Conservation (phyloP, 2,888 invertebrate genomes). For the Plagiodera versicolora region DNA sequence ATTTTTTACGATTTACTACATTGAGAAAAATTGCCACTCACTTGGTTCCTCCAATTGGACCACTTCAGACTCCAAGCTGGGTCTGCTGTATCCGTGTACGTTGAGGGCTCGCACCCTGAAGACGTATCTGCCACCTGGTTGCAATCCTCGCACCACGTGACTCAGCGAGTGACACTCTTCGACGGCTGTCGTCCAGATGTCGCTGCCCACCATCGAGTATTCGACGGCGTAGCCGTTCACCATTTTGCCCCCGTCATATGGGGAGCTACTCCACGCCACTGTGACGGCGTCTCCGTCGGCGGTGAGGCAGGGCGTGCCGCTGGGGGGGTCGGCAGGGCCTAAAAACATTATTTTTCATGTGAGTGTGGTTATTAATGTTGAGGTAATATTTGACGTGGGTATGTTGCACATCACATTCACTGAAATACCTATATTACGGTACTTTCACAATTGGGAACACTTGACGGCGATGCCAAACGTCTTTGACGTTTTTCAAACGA, state of each 20-base stretch:
- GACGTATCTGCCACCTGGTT: constrained; percentile 65
- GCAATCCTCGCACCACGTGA: constrained; percentile 63
- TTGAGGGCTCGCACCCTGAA: constrained; percentile 78
- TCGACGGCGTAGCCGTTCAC: constrained; percentile 76
- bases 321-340: constrained; percentile 77
- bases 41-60: constrained; percentile 54
- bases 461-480: too few species aligned
- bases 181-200: constrained; percentile 60
- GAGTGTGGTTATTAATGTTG: too few species aligned
- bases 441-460: too few species aligned
- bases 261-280: constrained; percentile 78
- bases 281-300: constrained; percentile 59
- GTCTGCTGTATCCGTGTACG: constrained; percentile 71
- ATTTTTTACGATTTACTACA: too few species aligned
- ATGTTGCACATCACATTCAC: too few species aligned
- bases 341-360: too few species aligned
- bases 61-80: constrained; percentile 62
- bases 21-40: constrained; percentile 45
- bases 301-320: constrained; percentile 66
- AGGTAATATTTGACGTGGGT: too few species aligned
- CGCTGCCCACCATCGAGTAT: constrained; percentile 58
- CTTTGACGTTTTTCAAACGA: too few species aligned
- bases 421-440: too few species aligned
- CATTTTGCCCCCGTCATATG: constrained; percentile 78
- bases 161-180: constrained; percentile 72